These are phyloP conservation scores for Xestia xanthographa DNA, from an alignment of 2,888 invertebrate genomes.

Conservation along the genomic window DNA sequence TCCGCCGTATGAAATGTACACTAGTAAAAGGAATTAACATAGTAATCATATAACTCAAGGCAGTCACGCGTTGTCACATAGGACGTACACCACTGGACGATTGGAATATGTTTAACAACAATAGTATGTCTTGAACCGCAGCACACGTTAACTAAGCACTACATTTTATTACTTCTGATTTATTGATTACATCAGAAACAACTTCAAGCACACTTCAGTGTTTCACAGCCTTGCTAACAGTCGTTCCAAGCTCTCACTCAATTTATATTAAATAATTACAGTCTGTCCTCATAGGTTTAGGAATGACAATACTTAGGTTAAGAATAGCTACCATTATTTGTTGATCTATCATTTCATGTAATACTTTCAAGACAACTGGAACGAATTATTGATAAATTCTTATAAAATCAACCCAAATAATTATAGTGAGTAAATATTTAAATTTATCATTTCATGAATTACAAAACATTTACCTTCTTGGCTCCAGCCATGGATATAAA, in stretches of 20 bases:
- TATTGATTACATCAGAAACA: slow-evolving; percentile 74
- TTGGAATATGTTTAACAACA: slow-evolving; percentile 76
- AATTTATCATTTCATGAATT: slow-evolving; percentile 58
- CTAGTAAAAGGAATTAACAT: slow-evolving; percentile 74
- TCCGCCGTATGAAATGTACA: slow-evolving; percentile 77
- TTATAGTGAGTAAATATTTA: slow-evolving; percentile 50
- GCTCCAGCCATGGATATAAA: slow-evolving; percentile 48
- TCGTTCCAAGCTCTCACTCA: slow-evolving; percentile 86
- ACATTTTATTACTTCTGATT: slow-evolving; percentile 65
- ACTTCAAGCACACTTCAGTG: slow-evolving; percentile 82
- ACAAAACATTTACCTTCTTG: slow-evolving; percentile 46
- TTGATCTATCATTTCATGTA: slow-evolving; percentile 63
- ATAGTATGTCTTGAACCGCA: slow-evolving; percentile 69
- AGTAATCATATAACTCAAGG: slow-evolving; percentile 74
- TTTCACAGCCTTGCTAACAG: slow-evolving; percentile 89
- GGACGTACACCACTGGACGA: slow-evolving; percentile 85
- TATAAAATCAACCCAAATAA: slow-evolving; percentile 53
- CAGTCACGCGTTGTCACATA: slow-evolving; percentile 77
- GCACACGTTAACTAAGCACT: slow-evolving; percentile 70
- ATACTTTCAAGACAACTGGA: slow-evolving; percentile 60
- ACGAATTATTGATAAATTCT: slow-evolving; percentile 52
- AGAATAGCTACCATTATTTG: slow-evolving; percentile 78
- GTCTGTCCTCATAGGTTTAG: slow-evolving; percentile 82
- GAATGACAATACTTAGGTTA: slow-evolving; percentile 83
- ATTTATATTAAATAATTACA: slow-evolving; percentile 76